Evolutionary conservation across 92 coral and sea anemone species (phyloP), one percentile per base, ranked within the genome.

Genomic region (Paramuricea clavata): DNA sequence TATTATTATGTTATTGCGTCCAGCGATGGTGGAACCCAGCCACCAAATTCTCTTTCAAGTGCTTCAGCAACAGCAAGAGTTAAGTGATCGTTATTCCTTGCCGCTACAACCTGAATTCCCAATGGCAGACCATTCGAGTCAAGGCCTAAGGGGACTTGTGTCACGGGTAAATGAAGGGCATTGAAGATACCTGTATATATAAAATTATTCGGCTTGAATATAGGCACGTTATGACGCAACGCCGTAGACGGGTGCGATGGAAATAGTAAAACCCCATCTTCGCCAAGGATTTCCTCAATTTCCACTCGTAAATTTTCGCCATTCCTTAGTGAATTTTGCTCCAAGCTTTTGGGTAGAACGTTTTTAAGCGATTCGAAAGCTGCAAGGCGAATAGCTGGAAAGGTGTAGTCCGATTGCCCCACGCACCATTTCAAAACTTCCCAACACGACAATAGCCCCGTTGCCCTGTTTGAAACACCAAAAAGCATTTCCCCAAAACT

Each of bases 171-270:
- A 83, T 94, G 91, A 12, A 95, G 93, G 13, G 93, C 98, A 86
- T 95, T 95, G 49, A 95, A 95, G 70, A 95, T 95, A 15, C 92
- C 98, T 32, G 98, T 95, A 85, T 94, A 94, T 0, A 94, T 89
- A 76, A 94, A 95, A 75, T 94, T 95, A 42, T 90, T 92, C 2
- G 94, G 95, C 69, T 92, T 86, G 17, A 95, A 76, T 30, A 95
- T 69, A 6, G 98, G 98, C 8, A 88, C 52, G 49, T 94, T 92
- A 50, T 95, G 98, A 17, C 89, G 91, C 9, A 93, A 86, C 23
- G 98, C 98, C 27, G 79, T 23, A 1, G 98, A 87, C 0, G 98
- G 98, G 52, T 95, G 98, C 0, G 98, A 94, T 35, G 98, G 98
- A 77, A 83, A 95, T 25, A 95, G 54, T 13, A 95, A 54, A 12